A percentile compares a stretch with the other conserved stretches of the same genome.
phyloP scores from a whole-genome alignment of 2,888 invertebrate species.

The Troilus luridus region DNA sequence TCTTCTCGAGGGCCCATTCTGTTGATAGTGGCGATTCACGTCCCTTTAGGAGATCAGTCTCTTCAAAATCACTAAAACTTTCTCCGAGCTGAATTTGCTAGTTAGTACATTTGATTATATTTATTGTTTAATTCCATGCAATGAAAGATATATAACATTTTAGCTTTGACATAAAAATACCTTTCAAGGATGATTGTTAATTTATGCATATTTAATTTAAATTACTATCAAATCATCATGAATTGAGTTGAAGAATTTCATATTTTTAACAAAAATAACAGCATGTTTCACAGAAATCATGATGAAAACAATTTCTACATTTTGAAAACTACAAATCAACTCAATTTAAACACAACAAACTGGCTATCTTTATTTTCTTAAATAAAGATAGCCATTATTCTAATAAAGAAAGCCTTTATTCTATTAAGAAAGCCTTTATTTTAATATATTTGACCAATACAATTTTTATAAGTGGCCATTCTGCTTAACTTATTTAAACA shows the following conservation, averaged over 20 bases:
- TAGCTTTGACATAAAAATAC: neutral
- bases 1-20: conserved; percentile 27
- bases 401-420: too few relatives aligned
- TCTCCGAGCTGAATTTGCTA: conserved; percentile 54
- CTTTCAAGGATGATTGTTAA: too few relatives aligned
- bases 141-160: neutral
- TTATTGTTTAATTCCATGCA: neutral
- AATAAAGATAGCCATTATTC: too few relatives aligned
- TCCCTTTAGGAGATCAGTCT: conserved; percentile 67
- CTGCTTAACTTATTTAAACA: too few relatives aligned
- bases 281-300: neutral
- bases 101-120: neutral
- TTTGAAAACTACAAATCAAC: neutral
- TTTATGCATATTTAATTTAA: neutral
- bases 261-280: neutral
- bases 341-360: neutral
- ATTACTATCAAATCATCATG: neutral
- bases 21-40: conserved; percentile 3
- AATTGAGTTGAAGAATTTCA: neutral
- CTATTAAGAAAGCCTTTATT: too few relatives aligned
- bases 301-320: neutral
- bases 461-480: too few relatives aligned
- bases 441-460: too few relatives aligned
- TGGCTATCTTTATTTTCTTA: neutral
- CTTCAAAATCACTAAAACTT: conserved; percentile 55